Percentiles rank a stretch among this genome's conserved stretches.
These are phyloP conservation scores for Lonchura striata DNA, from an alignment of 2,113 vertebrate species.

Conservation along the genomic window DNA sequence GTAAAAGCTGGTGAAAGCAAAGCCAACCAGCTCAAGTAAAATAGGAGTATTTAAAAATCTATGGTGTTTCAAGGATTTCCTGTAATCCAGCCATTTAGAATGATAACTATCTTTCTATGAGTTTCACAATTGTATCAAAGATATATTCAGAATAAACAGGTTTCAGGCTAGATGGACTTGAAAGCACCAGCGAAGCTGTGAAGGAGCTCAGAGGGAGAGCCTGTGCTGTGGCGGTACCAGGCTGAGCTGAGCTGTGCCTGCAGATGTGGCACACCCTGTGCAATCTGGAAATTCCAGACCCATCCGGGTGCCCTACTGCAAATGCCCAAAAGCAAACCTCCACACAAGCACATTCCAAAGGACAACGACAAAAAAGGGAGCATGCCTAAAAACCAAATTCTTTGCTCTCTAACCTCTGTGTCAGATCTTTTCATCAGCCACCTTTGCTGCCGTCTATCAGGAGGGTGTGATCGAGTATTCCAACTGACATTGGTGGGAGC, in stretches of 20 bases:
- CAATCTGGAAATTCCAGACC: neutral
- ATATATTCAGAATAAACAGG: neutral
- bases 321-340: neutral
- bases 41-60: neutral
- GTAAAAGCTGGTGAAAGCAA: neutral
- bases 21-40: neutral
- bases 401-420: neutral
- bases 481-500: neutral
- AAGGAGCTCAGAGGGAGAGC: neutral
- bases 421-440: neutral
- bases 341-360: neutral
- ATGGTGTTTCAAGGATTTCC: neutral
- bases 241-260: neutral
- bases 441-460: neutral
- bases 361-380: neutral
- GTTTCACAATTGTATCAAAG: neutral
- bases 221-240: accelerated
- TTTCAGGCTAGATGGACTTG: neutral
- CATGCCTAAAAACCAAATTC: neutral
- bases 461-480: neutral
- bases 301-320: neutral
- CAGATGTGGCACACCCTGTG: accelerated
- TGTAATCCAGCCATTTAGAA: neutral
- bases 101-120: neutral
- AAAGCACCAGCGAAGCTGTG: neutral